Evolutionary conservation across 2,113 vertebrate genomes (phyloP), one percentile per base, ranked within the genome.

Genomic region (Vulpes lagopus): DNA sequence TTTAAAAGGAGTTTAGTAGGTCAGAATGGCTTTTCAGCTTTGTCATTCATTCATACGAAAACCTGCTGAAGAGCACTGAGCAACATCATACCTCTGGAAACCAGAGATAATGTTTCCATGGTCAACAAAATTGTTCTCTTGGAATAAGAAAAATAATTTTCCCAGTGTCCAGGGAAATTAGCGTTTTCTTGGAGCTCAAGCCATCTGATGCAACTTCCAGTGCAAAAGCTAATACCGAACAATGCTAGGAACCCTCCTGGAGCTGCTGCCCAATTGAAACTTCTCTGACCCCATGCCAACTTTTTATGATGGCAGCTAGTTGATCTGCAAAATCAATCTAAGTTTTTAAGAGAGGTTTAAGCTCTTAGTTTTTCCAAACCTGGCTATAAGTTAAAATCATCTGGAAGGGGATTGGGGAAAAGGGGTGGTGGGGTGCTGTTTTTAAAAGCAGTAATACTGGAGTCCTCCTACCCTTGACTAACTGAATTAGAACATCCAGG

Each of bases 21-120:
- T 95, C 73, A 74, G 55, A 79, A 74, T 80, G 73, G 74, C 43
- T 94, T 97, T 96, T 78, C 43, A 57, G 62, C 57, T 92, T 93
- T 97, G 91, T 87, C 80, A 78, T 85, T 92, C 62, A 79, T 93
- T 93, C 73, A 92, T 15, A 93, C 82, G 6, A 8, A 60, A 95
- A 71, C 59, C 35, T 94, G 87, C 65, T 64, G 67, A 96, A 97
- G 59, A 94, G 7, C 38, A 19, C 57, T 74, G 51, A 43, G 79
- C 1, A 91, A 49, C 16, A 5, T 4, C 17, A 20, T 20, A 76
- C 49, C 67, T 88, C 86, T 92, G 73, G 60, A 98, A 96, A 79
- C 17, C 49, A 81, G 64, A 96, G 57, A 94, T 76, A 57, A 69
- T 69, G 57, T 85, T 87, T 92, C 80, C 23, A 14, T 35, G 35